A percentile compares a stretch with the other conserved stretches of the same genome.
These are phyloP conservation scores for Hirtodrosophila alboralis DNA, from an alignment of 2,888 invertebrate species.

Conservation along the genomic window DNA sequence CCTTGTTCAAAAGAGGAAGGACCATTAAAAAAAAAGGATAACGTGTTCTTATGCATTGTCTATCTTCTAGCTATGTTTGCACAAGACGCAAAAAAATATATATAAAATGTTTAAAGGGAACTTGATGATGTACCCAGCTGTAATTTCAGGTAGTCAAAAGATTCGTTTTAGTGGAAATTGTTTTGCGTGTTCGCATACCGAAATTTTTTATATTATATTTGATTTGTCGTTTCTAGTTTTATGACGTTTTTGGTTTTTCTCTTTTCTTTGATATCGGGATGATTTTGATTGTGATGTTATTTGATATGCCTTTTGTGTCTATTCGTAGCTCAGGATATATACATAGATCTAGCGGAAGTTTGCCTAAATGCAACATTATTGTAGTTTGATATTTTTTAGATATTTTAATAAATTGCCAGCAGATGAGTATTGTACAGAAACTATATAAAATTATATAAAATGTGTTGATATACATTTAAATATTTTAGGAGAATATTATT, in stretches of 20 bases:
- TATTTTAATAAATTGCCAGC: constrained; percentile 3
- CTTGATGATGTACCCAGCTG: constrained; percentile 51
- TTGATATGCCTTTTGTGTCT: constrained; percentile 33
- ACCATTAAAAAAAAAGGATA: constrained; percentile 74
- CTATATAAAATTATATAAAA: too few relatives aligned
- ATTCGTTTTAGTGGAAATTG: constrained; percentile 27
- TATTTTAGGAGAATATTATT: too few relatives aligned
- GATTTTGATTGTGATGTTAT: constrained; percentile 45
- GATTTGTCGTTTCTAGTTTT: constrained; percentile 30
- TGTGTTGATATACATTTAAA: too few relatives aligned
- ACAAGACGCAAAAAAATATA: constrained; percentile 77
- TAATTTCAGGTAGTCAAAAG: constrained; percentile 48
- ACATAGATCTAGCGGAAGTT: constrained; percentile 19
- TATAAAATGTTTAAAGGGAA: constrained; percentile 52
- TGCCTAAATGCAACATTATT: constrained; percentile 23
- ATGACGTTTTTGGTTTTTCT: constrained; percentile 15
- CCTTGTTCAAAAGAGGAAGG: constrained; percentile 54
- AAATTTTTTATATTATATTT: constrained; percentile 22
- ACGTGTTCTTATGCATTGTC: constrained; percentile 63
- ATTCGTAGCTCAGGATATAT: constrained; percentile 17
- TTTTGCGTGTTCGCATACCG: constrained; percentile 17
- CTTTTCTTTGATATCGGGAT: constrained; percentile 14
- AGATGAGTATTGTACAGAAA: neutral
- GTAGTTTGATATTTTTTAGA: constrained; percentile 14
- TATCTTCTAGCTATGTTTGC: constrained; percentile 51